Percentiles rank a stretch among this genome's conserved stretches.
These are phyloP conservation scores for Nematostella vectensis DNA, from an alignment of 92 coral and sea anemone species.

Conservation along the genomic window DNA sequence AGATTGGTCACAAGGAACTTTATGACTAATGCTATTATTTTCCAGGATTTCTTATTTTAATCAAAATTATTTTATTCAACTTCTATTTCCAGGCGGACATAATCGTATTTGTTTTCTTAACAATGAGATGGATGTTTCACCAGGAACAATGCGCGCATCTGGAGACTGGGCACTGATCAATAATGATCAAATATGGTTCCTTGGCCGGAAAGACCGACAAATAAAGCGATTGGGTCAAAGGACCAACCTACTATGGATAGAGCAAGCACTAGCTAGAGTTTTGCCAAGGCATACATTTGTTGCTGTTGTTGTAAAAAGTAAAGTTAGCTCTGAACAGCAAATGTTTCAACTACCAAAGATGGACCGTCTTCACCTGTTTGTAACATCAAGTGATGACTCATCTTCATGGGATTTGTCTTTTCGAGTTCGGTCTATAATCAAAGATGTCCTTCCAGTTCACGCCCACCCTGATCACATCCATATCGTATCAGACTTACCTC, in stretches of 20 bases:
- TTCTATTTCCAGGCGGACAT: constrained; percentile 54
- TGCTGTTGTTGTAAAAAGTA: constrained; percentile 15
- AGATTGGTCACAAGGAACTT: too few species aligned
- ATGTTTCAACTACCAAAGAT: too few species aligned
- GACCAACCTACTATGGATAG: constrained; percentile 58
- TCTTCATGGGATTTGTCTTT: not conserved
- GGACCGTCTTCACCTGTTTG: constrained; percentile 55
- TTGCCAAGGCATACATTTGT: constrained; percentile 31
- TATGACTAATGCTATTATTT: too few species aligned
- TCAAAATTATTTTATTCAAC: too few species aligned
- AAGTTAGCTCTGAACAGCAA: too few species aligned
- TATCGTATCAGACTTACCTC: constrained; percentile 50
- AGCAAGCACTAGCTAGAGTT: constrained; percentile 36
- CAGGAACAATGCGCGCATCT: constrained; percentile 58
- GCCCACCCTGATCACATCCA: constrained; percentile 68
- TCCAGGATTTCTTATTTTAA: too few species aligned
- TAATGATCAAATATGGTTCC: constrained; percentile 49
- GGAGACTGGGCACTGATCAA: constrained; percentile 75
- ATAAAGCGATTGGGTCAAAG: constrained; percentile 71
- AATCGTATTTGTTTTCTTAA: constrained; percentile 77
- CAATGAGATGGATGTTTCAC: constrained; percentile 33
- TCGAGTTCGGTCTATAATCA: constrained; percentile 10
- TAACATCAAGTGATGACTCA: constrained; percentile 13
- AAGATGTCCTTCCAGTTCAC: constrained; percentile 40
- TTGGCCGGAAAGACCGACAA: constrained; percentile 76